These are phyloP conservation scores for Neodiprion virginianus DNA, from an alignment of 1,140 invertebrate genomes.

Conservation along the genomic window DNA sequence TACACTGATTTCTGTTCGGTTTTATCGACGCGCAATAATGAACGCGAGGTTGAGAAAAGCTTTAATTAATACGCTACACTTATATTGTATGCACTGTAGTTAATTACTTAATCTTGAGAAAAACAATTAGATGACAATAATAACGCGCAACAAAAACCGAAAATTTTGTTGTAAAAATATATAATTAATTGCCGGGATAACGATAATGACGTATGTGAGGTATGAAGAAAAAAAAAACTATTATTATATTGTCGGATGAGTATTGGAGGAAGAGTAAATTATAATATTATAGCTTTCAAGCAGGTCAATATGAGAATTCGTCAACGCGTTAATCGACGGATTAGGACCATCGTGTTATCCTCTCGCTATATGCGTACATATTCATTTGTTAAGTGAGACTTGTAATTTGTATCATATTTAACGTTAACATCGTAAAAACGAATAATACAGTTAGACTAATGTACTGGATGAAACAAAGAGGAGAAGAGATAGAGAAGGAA, in stretches of 20 bases:
- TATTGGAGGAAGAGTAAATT: not conserved
- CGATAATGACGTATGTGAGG: not conserved
- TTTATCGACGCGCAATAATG: not conserved
- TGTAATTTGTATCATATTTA: conserved; percentile 5
- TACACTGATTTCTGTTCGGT: not conserved
- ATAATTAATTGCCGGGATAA: not conserved
- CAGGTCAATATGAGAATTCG: not conserved
- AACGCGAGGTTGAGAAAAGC: not conserved
- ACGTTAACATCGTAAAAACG: not conserved
- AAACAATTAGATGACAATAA: not conserved
- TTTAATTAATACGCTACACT: not conserved
- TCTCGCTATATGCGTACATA: not conserved
- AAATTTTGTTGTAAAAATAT: not conserved
- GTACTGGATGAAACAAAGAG: no score
- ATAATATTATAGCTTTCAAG: not conserved
- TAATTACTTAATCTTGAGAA: not conserved
- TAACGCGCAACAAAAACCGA: conserved; percentile 3
- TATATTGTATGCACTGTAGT: conserved; percentile 6
- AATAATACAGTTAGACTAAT: no score
- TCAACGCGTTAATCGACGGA: not conserved
- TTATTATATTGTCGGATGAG: not conserved
- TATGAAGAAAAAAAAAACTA: not conserved
- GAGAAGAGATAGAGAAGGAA: not conserved
- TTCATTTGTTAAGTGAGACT: not conserved
- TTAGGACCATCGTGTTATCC: not conserved